Conservation (phyloP, 1,140 invertebrate species). For the Patella vulgata region DNA sequence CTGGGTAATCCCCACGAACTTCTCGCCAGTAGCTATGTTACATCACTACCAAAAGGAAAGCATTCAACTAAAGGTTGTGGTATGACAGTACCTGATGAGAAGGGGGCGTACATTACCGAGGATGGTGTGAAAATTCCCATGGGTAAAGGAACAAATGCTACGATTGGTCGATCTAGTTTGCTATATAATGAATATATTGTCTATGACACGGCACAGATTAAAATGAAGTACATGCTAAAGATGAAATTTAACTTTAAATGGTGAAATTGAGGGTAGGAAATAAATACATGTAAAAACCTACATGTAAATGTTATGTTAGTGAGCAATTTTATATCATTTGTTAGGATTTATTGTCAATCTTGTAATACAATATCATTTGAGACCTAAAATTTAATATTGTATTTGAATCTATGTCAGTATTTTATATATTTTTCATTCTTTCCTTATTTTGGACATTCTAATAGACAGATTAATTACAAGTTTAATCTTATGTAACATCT, state of each 20-base stretch:
- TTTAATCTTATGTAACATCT: too few species aligned
- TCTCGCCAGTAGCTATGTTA: constrained; percentile 47
- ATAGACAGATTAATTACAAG: too few species aligned
- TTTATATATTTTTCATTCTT: too few species aligned
- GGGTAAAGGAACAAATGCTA: constrained; percentile 50
- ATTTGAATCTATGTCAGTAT: too few species aligned
- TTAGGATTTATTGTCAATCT: too few species aligned
- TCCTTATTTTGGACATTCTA: too few species aligned
- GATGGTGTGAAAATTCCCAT: constrained; percentile 64
- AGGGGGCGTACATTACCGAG: constrained; percentile 29
- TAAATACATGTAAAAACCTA: too few species aligned
- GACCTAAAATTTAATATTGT: too few species aligned
- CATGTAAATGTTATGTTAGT: too few species aligned
- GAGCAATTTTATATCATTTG: too few species aligned
- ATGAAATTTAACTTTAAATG: constrained; percentile 65
- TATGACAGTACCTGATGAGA: constrained; percentile 57
- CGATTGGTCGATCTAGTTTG: constrained; percentile 49
- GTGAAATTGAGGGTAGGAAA: constrained; percentile 37
- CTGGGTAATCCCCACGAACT: constrained; percentile 84
- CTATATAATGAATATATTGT: constrained; percentile 70
- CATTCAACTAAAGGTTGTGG: constrained; percentile 66
- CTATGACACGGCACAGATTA: constrained; percentile 66
- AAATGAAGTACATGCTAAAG: constrained; percentile 65
- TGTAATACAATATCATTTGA: too few species aligned
- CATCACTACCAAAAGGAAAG: constrained; percentile 63